Evolutionary conservation across 2,113 vertebrate species (phyloP), one percentile per base, ranked within the genome.

Genomic region (Pimephales promelas): DNA sequence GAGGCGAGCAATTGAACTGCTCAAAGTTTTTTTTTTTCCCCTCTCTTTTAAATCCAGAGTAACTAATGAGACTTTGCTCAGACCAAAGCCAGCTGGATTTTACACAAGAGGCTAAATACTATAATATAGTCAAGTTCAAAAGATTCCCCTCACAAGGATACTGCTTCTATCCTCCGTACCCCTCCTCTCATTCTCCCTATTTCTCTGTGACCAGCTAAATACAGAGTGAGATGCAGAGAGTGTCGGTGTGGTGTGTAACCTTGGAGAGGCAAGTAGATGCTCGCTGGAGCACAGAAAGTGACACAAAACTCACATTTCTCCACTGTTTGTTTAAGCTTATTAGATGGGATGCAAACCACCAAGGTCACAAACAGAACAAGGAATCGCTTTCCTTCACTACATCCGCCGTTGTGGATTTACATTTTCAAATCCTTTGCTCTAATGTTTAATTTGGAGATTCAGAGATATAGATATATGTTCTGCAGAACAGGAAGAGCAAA

Each of bases 371-470:
- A 90, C 78, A 88, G 81, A 88, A 88, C 86, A 78, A 88, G 79
- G 71, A 86, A 91, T 89, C 86, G 86, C 75, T 85, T 84, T 70
- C 80, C 83, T 73, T 43, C 84, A 13, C 84, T 84, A 85, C 80
- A 86, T 81, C 85, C 82, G 86, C 77, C 70, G 84, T 86, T n/a
- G n/a, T 85, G 82, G 88, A 92, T 93, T 93, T 93, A 92, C 90
- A 93, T 94, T 93, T 93, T 92, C 89, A 89, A 84, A 88, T 75
- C 59, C 85, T 88, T 89, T 92, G 90, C 87, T 87, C 86, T 88
- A 86, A 66, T 89, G 90, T 92, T 93, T 94, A 93, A 93, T 92
- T 93, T 94, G 90, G 88, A 93, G 90, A 92, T 92, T 91, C 86
- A 76, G 85, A 92, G 90, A 93, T 88, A 90, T 85, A 91, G 90